Base-by-base conservation (phyloP, 2,888 invertebrate species). In the Chironomus riparius region DNA sequence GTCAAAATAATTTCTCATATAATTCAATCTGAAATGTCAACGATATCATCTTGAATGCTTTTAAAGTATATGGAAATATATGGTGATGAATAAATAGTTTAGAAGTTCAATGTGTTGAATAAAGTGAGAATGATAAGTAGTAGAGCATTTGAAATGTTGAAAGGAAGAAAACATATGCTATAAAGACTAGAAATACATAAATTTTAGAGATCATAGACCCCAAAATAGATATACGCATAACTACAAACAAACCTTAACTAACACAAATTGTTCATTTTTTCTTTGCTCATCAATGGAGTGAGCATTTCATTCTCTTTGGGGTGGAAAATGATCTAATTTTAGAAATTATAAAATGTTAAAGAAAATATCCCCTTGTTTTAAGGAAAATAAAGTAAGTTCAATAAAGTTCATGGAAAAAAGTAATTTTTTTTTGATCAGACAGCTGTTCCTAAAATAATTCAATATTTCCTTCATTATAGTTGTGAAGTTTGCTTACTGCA, bases 331-430 rank as follows among this genome's bases (percentile, higher is more conserved):
- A 56, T n/a, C 56, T 56, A 56, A 56, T 15, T 56, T 56, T 56
- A 56, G 56, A 15, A 1, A 65, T 7, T 15, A 18, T 5, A 15
- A 56, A 5, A 18, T 15, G 56, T 18, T 15, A 56, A 56, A 5
- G n/a, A 56, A 18, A 56, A 18, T 56, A 50, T 50, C 13, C 56
- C 18, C 15, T 7, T 56, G 56, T 56, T 56, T 56, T 56, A n/a
- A 56, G 56, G 56, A 6, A 50, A 15, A 56, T 15, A 56, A 56
- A 56, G 12, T 12, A 22, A 65, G 72, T 73, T 73, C 72, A 73
- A 56, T 21, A 10, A 28, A 73, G 72, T 73, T 73, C 72, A 73
- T 47, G 22, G 48, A 28, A 38, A n/a, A 38, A 65, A 65, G 21
- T 7, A 65, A 21, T 62, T 62, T 62, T 48, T n/a, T 50, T 62